These are phyloP conservation scores for Hippopotamus amphibius DNA, from an alignment of 2,113 vertebrate genomes.

Conservation along the genomic window DNA sequence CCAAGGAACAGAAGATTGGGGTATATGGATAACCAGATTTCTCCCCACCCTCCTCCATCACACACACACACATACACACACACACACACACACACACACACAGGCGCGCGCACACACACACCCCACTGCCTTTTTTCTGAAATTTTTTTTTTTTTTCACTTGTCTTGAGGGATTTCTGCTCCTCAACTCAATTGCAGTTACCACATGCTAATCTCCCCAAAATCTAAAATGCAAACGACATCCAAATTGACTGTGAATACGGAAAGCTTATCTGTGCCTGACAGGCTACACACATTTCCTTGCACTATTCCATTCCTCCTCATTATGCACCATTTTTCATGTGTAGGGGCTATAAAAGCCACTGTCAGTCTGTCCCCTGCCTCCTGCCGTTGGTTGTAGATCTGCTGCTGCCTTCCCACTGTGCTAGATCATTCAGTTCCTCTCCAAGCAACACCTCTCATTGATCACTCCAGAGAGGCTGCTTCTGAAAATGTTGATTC, in stretches of 20 bases:
- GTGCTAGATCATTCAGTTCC: constrained; percentile 52
- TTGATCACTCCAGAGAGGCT: constrained; percentile 38
- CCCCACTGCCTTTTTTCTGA: not conserved
- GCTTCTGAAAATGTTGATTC: constrained; percentile 70
- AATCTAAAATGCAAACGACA: constrained; percentile 53
- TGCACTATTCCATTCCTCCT: not conserved
- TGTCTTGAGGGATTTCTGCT: not conserved
- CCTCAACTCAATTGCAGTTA: not conserved
- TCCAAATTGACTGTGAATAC: constrained; percentile 25
- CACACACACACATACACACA: not conserved
- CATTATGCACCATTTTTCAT: not conserved
- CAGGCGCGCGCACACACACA: not conserved
- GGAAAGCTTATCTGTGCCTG: not conserved
- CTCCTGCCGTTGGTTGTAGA: not conserved
- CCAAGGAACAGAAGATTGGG: not conserved
- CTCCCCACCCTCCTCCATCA: not conserved
- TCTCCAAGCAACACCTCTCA: constrained; percentile 39
- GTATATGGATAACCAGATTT: not conserved
- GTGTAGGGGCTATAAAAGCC: not conserved
- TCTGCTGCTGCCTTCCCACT: constrained; percentile 53
- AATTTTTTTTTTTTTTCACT: not conserved
- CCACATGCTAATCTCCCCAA: not conserved
- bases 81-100: not conserved
- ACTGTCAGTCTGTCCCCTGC: not conserved
- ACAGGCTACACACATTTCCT: not conserved